Evolutionary conservation across 2,797 vertebrate genomes (phyloP).

Genomic region (Allobates femoralis): DNA sequence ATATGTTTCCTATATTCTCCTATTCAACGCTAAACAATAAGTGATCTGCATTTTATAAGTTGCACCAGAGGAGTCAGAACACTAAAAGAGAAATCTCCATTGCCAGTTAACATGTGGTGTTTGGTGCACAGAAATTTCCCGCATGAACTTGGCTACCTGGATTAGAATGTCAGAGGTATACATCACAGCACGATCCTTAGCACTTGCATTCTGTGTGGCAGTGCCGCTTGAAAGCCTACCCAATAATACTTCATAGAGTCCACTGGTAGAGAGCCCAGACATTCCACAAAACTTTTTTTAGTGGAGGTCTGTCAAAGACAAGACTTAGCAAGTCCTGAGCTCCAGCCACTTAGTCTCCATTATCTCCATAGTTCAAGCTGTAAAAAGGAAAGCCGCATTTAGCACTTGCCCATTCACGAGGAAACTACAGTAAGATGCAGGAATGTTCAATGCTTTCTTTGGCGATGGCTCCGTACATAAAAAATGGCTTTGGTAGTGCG

Average conservation of each 20-base stretch:
- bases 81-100: neutral
- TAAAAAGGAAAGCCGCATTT: constrained; percentile 51
- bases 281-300: constrained; percentile 52
- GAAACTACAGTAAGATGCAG: constrained; percentile 35
- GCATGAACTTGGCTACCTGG: constrained; percentile 10
- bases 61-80: neutral
- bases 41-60: neutral
- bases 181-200: constrained; percentile 2
- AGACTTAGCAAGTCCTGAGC: constrained; percentile 44
- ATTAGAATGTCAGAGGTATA: constrained; percentile 36
- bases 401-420: constrained; percentile 26
- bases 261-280: constrained; percentile 43
- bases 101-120: constrained; percentile 12
- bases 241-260: neutral
- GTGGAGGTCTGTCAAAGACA: constrained; percentile 32
- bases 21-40: neutral
- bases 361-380: constrained; percentile 43
- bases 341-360: constrained; percentile 49
- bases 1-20: neutral
- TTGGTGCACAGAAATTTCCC: neutral
- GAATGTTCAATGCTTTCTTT: constrained; percentile 43
- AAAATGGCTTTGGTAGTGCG: constrained; percentile 34
- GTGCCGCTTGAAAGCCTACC: constrained; percentile 12
- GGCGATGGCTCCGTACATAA: constrained; percentile 29
- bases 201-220: constrained; percentile 45